Conservation (phyloP, 1,140 invertebrate genomes). For the Drosophila bocki region DNA sequence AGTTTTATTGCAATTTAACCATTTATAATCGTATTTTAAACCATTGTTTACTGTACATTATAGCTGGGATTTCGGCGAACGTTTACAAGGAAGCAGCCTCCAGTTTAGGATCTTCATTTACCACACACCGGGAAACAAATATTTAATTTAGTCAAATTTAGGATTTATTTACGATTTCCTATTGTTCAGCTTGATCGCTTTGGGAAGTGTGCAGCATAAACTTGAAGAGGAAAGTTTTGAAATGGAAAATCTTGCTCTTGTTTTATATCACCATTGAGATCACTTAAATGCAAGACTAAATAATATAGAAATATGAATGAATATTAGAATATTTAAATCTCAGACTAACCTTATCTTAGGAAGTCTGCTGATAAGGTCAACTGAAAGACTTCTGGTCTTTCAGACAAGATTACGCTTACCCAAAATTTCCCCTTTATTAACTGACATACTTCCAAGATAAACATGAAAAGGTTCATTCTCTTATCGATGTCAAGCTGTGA, state of each 20-base stretch:
- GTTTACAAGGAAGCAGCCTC: slow-evolving; percentile 17
- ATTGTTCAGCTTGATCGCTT: slow-evolving; percentile 44
- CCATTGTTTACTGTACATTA: background rate
- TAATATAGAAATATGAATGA: background rate
- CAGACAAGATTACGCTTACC: background rate
- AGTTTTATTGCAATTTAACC: slow-evolving; percentile 75
- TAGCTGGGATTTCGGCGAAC: background rate
- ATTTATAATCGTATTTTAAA: slow-evolving; percentile 23
- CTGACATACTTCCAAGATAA: background rate
- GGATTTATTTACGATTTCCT: slow-evolving; percentile 74
- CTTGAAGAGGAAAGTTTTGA: slow-evolving; percentile 18
- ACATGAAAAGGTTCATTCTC: background rate
- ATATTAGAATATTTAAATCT: background rate
- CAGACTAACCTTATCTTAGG: background rate
- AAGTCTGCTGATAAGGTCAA: background rate
- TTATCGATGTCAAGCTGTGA: slow-evolving; percentile 6
- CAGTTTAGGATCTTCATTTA: slow-evolving; percentile 12
- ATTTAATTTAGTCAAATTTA: slow-evolving; percentile 61
- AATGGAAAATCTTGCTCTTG: background rate
- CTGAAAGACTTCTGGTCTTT: background rate
- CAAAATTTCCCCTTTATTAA: background rate
- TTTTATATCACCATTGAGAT: background rate
- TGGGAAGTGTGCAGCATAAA: slow-evolving; percentile 54
- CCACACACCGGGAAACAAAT: slow-evolving; percentile 60
- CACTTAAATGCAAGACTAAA: background rate